Evolutionary conservation across 2,113 vertebrate species (phyloP), one percentile per base, ranked within the genome.

Genomic region (Varanus komodoensis): DNA sequence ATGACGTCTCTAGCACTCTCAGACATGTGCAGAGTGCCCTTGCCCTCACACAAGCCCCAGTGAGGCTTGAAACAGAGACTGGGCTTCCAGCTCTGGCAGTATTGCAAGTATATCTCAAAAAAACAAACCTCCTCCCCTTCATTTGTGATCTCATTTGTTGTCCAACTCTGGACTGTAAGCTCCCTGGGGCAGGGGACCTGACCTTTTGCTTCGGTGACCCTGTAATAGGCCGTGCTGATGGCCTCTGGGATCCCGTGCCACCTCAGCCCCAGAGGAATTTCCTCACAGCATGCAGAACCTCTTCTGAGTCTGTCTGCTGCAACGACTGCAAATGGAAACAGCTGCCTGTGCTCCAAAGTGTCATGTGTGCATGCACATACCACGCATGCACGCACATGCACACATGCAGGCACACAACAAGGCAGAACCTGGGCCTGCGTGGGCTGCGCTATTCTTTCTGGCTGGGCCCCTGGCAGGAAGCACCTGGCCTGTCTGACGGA

Each of bases 401-500:
- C 73, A 17, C 21, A 29, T 2, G 32, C 54, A 74, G 64, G 61
- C 61, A 34, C 57, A 38, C 8, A 68, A 54, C 21, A 52, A 34
- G 29, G 71, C 85, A 19, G 48, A 48, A 64, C 87, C 25, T 19
- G 67, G 38, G 68, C 48, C 15, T 23, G 67, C 27, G 57, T 32
- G 71, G 80, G 61, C 15, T 57, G 38, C 38, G n/a, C 79, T 19
- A 81, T 52, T 77, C 82, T 57, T 52, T 12, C 48, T 69, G 74
- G 64, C 86, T 48, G 8, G 38, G 64, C 8, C 85, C 25, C 32
- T 97, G 97, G 97, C 97, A 98, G 98, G 98, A 98, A 97, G 97
- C 98, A 98, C 97, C 98, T 98, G 97, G 97, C 87, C 89, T 87
- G 82, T 90, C 32, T 81, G 93, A 92, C 96, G 97, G 97, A 98